Base-by-base conservation (phyloP, 2,888 invertebrate species). In the Tigriopus californicus region DNA sequence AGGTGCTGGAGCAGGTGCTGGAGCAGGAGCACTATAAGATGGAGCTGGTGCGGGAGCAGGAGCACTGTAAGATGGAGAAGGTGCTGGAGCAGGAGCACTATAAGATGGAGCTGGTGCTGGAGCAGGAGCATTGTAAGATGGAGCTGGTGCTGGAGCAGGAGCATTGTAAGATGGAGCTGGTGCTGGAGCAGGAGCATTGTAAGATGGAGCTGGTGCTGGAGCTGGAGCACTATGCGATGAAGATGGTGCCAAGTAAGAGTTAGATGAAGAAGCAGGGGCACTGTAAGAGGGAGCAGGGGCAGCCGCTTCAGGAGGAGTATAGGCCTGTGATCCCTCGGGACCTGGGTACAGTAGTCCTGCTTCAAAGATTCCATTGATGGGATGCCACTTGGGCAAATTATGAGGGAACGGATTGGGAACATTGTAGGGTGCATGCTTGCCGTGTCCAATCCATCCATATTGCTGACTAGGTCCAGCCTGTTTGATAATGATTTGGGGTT, bases 381-480 rank as follows among this genome's bases (percentile, higher is more conserved):
- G 40, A 22, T 33, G 22, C 54, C 54, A 53, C 18, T 53, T 24
- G 15, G 54, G 51, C 22, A 49, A 49, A 5, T 49, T 22, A 49
- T 53, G 4, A 8, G 15, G 24, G 54, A 53, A 53, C 13, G 33
- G 22, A n/a, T 53, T 53, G 11, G 12, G 24, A 13, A 53, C n/a
- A 33, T 53, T 53, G 3, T 33, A 33, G 33, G 54, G 54, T 4
- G 33, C 54, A 53, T 53, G 33, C 10, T 13, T 24, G 22, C 54
- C 54, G 13, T 53, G 54, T 53, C 54, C 54, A 15, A 53, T 18
- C 54, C 54, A 53, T 24, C 54, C 54, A 33, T 53, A 53, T 33
- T 53, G 54, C 24, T 22, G 12, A 18, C 54, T 53, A 33, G 54
- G 54, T 22, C 54, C 54, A 33, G 25, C 44, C 5, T n/a, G 44